Evolutionary conservation across 2,888 invertebrate species (phyloP), one percentile per base, ranked within the genome.

Genomic region (Bhutanitis thaidina): DNA sequence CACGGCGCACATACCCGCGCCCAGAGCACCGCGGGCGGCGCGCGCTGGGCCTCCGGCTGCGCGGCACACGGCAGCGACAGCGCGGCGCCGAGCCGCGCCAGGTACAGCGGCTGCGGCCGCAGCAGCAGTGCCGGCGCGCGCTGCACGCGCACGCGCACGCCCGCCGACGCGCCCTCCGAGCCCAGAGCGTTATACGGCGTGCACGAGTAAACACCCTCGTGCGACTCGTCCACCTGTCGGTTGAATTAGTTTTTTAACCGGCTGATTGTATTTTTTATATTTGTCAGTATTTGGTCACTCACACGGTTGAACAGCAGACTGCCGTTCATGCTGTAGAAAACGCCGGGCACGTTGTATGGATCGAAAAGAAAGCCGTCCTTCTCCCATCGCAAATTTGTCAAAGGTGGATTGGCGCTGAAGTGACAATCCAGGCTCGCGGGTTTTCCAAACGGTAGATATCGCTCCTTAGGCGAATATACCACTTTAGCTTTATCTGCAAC

Each of bases 331-430:
- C 95, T 92, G 73, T 94, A 95, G 75, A 95, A 95, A 0, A 97
- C 96, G 13, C 96, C 96, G 59, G 93, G 96, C 38, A 96, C 96
- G 77, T 96, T 96, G 86, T 95, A 96, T 0, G 97, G 96, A 74
- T 97, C 96, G 77, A 95, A 97, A 0, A 96, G 92, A 64, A 96
- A 94, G 13, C 96, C 96, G 75, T 98, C 97, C 78, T 97, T 97
- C 76, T 96, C 96, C 98, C 98, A 98, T 58, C 96, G 93, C 51
- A 97, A 90, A 73, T 95, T 95, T 45, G 95, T 95, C 60, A 97
- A 89, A 7, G 97, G 96, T 12, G 98, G 98, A 88, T 97, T 98
- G 4, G 97, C 95, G 65, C 96, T 93, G 73, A 96, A 96, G 78
- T 97, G 96, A 77, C 98, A 98, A 81, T 97, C 96, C 51, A 98